Evolutionary conservation across 2,113 vertebrate species (phyloP).

Genomic region (Panthera tigris): DNA sequence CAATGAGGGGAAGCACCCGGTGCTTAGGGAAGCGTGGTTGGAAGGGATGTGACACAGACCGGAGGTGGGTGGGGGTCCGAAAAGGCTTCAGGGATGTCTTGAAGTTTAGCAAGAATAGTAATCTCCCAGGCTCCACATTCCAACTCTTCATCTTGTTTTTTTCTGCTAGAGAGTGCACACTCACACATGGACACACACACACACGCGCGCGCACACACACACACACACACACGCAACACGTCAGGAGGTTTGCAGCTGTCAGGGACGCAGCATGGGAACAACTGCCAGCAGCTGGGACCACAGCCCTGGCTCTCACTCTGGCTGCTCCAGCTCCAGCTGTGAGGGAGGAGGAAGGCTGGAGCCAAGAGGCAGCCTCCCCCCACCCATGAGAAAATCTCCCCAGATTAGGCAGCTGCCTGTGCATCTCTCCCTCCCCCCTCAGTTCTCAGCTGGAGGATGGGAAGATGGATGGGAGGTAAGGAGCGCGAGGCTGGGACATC

Average conservation of each 20-base stretch:
- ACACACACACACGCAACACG: not conserved
- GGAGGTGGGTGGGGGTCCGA: not conserved
- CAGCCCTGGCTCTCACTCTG: not conserved
- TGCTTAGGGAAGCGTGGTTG: not conserved
- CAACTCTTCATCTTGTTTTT: not conserved
- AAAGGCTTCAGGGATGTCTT: not conserved
- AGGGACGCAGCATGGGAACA: conserved; percentile 46
- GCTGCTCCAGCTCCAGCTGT: conserved; percentile 57
- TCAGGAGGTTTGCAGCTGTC: conserved; percentile 67
- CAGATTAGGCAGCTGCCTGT: conserved; percentile 70
- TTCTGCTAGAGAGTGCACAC: not conserved
- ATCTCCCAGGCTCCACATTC: not conserved
- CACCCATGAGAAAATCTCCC: conserved; percentile 68
- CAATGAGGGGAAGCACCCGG: not conserved
- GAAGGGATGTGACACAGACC: accelerated
- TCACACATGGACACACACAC: not conserved
- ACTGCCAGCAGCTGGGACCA: conserved; percentile 66
- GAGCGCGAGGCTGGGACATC: conserved; percentile 50
- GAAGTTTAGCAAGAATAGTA: not conserved
- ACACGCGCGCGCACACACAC: not conserved
- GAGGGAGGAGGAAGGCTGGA: conserved; percentile 27
- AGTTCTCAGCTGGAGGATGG: conserved; percentile 55
- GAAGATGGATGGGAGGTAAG: conserved; percentile 34
- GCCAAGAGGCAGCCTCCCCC: conserved; percentile 47
- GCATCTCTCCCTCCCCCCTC: not conserved